Evolutionary conservation across 2,113 vertebrate genomes (phyloP), one percentile per base, ranked within the genome.

Genomic region (Suricata suricatta): DNA sequence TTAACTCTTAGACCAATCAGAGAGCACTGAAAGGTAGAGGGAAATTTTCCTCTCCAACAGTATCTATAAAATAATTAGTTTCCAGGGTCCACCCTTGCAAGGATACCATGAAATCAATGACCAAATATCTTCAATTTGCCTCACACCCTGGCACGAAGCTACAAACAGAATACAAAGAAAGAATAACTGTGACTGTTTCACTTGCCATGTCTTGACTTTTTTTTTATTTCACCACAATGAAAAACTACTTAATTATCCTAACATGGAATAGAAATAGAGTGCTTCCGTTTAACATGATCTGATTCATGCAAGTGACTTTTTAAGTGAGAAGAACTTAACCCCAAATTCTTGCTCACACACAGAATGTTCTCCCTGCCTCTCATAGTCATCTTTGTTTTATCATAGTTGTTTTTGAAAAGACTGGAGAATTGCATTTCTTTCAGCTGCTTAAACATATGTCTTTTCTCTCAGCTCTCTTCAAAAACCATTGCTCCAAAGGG

Each of bases 161-260:
- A 95, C 74, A 50, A 90, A 91, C 31, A 57, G 38, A 88, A 44
- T 63, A 87, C 87, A 80, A 90, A 92, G 88, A 76, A 88, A 94
- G 84, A 96, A 91, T 47, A 93, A 93, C 60, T 69, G 44, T 95
- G 92, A 85, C 87, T 92, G 81, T 95, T 97, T 97, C 88, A 68
- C 90, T 97, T 94, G 54, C 96, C 31, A 94, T 57, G 76, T 12
- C 13, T 33, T 21, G 19, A 64, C 16, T 41, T 89, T 47, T 64
- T 79, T 50, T 84, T 63, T 74, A 77, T 88, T 79, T 88, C 54
- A 89, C n/a, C 47, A 91, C 94, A 95, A 64, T 96, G 88, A 96
- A 97, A 98, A 96, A 92, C 90, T 82, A 97, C 87, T 93, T 98
- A 96, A 97, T 97, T 97, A 94, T 92, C 76, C 41, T 96, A 96